Evolutionary conservation across 2,797 vertebrate species (phyloP).

Genomic region (Peromyscus melanophrys): DNA sequence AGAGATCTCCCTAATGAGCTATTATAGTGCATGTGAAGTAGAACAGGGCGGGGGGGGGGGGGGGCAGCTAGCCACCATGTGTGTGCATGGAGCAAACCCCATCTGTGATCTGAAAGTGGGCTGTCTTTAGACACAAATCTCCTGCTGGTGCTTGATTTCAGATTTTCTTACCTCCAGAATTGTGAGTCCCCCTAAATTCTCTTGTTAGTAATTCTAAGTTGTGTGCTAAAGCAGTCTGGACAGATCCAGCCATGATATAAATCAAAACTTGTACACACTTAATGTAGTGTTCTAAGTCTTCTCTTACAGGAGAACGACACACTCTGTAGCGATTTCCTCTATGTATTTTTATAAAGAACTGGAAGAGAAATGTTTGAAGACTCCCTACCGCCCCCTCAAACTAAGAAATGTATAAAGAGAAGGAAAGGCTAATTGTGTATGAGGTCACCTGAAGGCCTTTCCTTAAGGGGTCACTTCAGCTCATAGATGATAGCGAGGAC

Average conservation of each 20-base stretch:
- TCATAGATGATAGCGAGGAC: not conserved
- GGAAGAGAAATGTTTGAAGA: not conserved
- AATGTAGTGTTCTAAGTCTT: not conserved
- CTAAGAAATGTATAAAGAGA: not conserved
- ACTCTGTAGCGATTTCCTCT: not conserved
- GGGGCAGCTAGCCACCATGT: too few species aligned
- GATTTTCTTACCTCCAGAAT: not conserved
- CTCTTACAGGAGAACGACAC: not conserved
- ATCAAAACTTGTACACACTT: not conserved
- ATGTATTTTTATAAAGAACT: not conserved
- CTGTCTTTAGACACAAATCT: not conserved
- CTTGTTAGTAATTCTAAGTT: not conserved
- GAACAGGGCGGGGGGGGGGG: too few species aligned
- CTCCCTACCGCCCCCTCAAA: not conserved
- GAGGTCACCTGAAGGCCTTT: not conserved
- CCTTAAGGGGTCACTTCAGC: not conserved
- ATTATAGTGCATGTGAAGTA: not conserved
- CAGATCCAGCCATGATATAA: not conserved
- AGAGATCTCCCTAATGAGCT: not conserved
- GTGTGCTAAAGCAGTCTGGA: not conserved
- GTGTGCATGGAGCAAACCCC: not conserved
- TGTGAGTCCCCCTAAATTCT: not conserved
- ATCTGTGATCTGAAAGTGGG: not conserved
- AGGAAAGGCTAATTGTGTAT: not conserved
- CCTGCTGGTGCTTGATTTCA: not conserved